Percentiles rank a stretch among this genome's conserved stretches.
phyloP scores from a whole-genome alignment of 2,888 invertebrate genomes.

The Micropterix aruncella region DNA sequence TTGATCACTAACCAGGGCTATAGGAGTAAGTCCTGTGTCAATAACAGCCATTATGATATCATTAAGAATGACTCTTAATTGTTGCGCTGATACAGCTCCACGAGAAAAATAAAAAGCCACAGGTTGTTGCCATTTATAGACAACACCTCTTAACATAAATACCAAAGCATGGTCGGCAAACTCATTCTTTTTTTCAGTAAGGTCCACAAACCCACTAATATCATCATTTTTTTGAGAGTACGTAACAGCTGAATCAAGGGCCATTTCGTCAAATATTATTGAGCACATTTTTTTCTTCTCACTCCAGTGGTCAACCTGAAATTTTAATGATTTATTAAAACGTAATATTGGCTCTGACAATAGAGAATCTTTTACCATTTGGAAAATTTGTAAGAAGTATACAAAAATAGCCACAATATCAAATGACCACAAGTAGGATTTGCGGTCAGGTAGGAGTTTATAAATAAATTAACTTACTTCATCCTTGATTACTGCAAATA shows the following conservation, averaged over 20 bases:
- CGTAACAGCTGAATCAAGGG: not conserved
- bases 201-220: slow-evolving; percentile 4
- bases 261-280: slow-evolving; percentile 3
- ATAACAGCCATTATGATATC: not conserved
- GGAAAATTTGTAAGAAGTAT: too few species aligned
- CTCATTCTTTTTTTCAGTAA: not conserved
- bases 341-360: too few species aligned
- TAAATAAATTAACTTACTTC: too few species aligned
- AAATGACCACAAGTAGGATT: too few species aligned
- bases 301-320: too few species aligned
- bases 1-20: too few species aligned
- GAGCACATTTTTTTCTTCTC: too few species aligned
- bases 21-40: not conserved
- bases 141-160: slow-evolving; percentile 5
- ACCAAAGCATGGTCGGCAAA: slow-evolving; percentile 6
- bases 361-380: too few species aligned
- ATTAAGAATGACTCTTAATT: not conserved
- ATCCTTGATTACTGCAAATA: too few species aligned
- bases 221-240: slow-evolving; percentile 1
- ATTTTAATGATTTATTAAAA: too few species aligned
- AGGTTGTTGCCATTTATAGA: slow-evolving; percentile 6
- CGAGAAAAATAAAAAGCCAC: slow-evolving; percentile 4
- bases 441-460: too few species aligned
- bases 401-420: too few species aligned
- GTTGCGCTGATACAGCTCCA: slow-evolving; percentile 3